Percentiles rank a stretch among this genome's conserved stretches.
phyloP scores from a whole-genome alignment of 1,140 invertebrate genomes.

The Zelostemma sp. region DNA sequence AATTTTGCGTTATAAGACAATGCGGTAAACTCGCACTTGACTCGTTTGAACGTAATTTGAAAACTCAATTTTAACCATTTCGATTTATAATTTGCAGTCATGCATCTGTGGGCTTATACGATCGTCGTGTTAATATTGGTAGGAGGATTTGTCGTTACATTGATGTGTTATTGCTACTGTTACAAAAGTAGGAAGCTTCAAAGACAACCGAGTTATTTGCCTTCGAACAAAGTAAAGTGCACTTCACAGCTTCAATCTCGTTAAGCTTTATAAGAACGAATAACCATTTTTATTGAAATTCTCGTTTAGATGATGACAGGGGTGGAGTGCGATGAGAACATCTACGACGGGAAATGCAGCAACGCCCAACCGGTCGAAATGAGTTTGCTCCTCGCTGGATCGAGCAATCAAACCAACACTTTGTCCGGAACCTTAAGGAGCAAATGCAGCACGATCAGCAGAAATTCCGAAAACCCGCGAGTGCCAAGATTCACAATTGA shows the following conservation, averaged over 20 bases:
- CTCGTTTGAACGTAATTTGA: too few relatives aligned
- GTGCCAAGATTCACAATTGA: slow-evolving; percentile 81
- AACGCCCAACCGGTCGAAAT: slow-evolving; percentile 82
- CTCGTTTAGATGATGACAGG: slow-evolving; percentile 60
- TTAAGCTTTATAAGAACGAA: too few relatives aligned
- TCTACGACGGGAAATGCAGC: slow-evolving; percentile 75
- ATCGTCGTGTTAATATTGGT: slow-evolving; percentile 70
- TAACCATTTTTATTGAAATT: not conserved
- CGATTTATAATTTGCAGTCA: slow-evolving; percentile 57
- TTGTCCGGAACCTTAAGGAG: slow-evolving; percentile 64
- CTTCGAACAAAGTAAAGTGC: slow-evolving; percentile 62
- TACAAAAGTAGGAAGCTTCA: slow-evolving; percentile 60
- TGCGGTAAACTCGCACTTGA: too few relatives aligned
- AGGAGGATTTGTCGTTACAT: slow-evolving; percentile 68
- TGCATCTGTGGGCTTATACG: slow-evolving; percentile 73
- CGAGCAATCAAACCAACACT: slow-evolving; percentile 64
- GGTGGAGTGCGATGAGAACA: slow-evolving; percentile 78
- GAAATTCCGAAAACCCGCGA: slow-evolving; percentile 71
- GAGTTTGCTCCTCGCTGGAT: slow-evolving; percentile 79
- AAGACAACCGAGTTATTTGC: slow-evolving; percentile 62
- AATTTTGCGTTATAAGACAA: slow-evolving; percentile 86
- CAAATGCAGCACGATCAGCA: slow-evolving; percentile 70
- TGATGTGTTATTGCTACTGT: slow-evolving; percentile 67
- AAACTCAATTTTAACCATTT: too few relatives aligned
- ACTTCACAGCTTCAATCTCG: not conserved